A percentile compares a stretch with the other conserved stretches of the same genome.
Evolutionary conservation across 2,797 vertebrate species (phyloP).

Genomic region (Coreius guichenoti): DNA sequence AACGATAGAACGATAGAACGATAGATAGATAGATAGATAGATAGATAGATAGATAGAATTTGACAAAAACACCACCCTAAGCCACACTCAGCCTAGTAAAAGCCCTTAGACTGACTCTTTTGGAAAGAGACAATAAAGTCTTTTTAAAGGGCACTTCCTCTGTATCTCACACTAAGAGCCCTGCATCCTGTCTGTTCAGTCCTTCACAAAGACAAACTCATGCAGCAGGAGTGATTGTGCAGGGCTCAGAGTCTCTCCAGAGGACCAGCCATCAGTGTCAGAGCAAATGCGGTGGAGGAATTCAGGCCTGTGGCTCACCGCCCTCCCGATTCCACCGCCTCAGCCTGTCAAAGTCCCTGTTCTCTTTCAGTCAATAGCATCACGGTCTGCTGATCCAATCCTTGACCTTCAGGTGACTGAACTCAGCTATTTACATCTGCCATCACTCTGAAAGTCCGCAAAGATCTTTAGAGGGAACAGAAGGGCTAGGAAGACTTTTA

Average conservation of each 20-base stretch:
- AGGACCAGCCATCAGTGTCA: slow-evolving; percentile 62
- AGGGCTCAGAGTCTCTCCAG: slow-evolving; percentile 58
- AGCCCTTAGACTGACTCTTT: not conserved
- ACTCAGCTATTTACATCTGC: slow-evolving; percentile 59
- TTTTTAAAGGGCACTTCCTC: slow-evolving; percentile 31
- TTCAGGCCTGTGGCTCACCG: slow-evolving; percentile 66
- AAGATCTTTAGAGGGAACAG: slow-evolving; percentile 56
- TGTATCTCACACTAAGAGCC: slow-evolving; percentile 8
- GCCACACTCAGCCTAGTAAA: not conserved
- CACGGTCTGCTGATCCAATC: slow-evolving; percentile 66
- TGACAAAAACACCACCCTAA: not conserved
- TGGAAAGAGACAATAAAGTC: slow-evolving; percentile 5
- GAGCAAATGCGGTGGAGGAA: slow-evolving; percentile 53
- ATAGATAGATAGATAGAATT: not conserved
- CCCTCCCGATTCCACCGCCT: slow-evolving; percentile 32
- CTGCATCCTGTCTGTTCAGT: slow-evolving; percentile 34
- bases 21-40: not conserved
- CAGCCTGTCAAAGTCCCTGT: slow-evolving; percentile 62
- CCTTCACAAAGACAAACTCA: slow-evolving; percentile 40
- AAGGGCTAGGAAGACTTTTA: not conserved
- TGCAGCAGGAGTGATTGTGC: slow-evolving; percentile 54
- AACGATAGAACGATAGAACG: not conserved
- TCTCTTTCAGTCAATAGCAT: slow-evolving; percentile 67
- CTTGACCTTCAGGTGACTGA: slow-evolving; percentile 70
- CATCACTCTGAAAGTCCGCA: slow-evolving; percentile 57